phyloP scores from a whole-genome alignment of 2,113 vertebrate genomes.

The Rhinichthys klamathensis region DNA sequence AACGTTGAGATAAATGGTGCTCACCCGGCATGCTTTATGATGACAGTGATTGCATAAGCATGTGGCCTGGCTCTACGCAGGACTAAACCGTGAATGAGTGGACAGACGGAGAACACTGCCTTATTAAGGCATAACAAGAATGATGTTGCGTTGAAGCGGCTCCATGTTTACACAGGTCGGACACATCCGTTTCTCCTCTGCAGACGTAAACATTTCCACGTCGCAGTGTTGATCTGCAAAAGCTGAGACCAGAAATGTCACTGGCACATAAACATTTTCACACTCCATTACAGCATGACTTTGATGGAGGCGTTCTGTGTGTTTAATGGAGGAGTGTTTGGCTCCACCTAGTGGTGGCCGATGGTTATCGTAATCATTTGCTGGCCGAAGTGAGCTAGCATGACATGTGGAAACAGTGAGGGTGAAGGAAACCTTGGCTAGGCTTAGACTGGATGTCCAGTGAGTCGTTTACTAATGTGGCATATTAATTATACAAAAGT shows the following conservation, averaged over 20 bases:
- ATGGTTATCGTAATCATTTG: not conserved
- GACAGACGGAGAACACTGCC: conserved; percentile 62
- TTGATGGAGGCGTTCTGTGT: not conserved
- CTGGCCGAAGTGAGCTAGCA: not conserved
- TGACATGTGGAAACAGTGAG: conserved; percentile 21
- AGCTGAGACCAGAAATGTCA: not conserved
- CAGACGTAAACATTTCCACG: conserved; percentile 3
- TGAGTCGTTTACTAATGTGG: not conserved
- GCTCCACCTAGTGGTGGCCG: conserved; percentile 63
- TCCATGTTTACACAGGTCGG: conserved; percentile 60
- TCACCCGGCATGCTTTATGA: not conserved
- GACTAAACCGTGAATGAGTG: conserved; percentile 5
- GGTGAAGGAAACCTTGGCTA: conserved; percentile 1
- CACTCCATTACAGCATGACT: not conserved
- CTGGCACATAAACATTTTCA: not conserved
- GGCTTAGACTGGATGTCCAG: not conserved
- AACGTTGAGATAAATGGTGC: not conserved
- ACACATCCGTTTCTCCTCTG: conserved; percentile 49
- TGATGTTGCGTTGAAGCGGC: conserved; percentile 29
- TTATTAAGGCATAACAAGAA: conserved; percentile 75
- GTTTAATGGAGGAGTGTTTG: not conserved
- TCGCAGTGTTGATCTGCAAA: not conserved
- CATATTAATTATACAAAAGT: not conserved
- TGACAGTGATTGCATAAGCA: conserved; percentile 44
- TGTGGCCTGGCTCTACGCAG: not conserved